Base-by-base conservation (phyloP, 2,113 vertebrate species). In the Bucco capensis region DNA sequence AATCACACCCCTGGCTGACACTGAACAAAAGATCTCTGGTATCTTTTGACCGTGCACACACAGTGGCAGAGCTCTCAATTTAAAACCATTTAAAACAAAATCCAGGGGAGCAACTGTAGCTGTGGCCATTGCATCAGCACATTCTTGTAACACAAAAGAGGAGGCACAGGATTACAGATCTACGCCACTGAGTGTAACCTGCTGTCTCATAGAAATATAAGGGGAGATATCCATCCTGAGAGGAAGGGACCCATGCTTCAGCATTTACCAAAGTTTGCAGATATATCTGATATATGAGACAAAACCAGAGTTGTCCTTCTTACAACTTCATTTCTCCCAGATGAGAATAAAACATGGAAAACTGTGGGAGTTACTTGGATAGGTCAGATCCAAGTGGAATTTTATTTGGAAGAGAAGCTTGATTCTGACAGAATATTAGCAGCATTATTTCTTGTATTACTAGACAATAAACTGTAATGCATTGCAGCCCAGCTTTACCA, bases 1-100 rank as follows among this genome's bases (percentile, higher is more conserved):
- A 67, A 51, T 81, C 90, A 70, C 72, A 33, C 1, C 13, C 49
- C 35, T 0, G 0, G 38, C 65, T 78, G 69, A 62, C 0, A 3
- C 35, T 23, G 57, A 86, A 84, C 76, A 88, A 86, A 93, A 84
- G 65, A 12, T 28, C 69, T 49, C 56, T 1, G 0, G 38, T 12
- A 35, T 80, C 49, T 92, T 80, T 92, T 14, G 17, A 53, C 28
- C 0, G 0, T 33, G 12, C 0, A 0, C 38, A 66, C 7, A 7
- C 35, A 76, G 50, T 35, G 35, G 62, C 71, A 51, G 74, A 91
- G 28, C 74, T 57, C 33, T 75, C 66, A n/a, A 69, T 75, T 83
- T 27, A 17, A 72, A 71, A 56, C 24, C 35, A 69, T 75, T 83
- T 27, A 17, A 72, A 71, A 56, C 24, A 84, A 90, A 90, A 75